Percentiles rank a stretch among this genome's conserved stretches.
Conservation (phyloP, 1,140 invertebrate genomes). For the Ceratoteleas bidentatus region DNA sequence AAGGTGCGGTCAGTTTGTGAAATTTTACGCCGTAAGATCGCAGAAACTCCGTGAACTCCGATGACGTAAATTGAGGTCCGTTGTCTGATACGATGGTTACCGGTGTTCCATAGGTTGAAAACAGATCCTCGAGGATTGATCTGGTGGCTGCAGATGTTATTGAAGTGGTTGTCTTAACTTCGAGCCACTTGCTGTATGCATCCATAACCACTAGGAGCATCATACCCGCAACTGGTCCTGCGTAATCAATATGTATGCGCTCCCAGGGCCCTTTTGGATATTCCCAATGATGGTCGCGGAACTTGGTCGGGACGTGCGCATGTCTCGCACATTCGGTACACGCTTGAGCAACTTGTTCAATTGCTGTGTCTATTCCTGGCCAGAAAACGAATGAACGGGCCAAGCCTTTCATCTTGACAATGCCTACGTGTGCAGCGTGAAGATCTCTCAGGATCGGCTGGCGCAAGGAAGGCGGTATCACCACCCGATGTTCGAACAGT, state of each 20-base stretch:
- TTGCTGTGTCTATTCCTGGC: constrained; percentile 78
- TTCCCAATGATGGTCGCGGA: constrained; percentile 46
- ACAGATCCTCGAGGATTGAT: constrained; percentile 57
- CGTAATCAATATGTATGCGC: constrained; percentile 79
- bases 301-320: constrained; percentile 39
- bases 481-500: constrained; percentile 62
- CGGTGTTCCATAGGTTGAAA: constrained; percentile 60
- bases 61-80: constrained; percentile 63
- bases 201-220: too few relatives aligned
- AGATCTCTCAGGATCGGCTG: constrained; percentile 70
- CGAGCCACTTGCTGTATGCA: constrained; percentile 79
- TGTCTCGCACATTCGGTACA: constrained; percentile 37
- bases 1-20: constrained; percentile 65
- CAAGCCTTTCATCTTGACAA: constrained; percentile 80
- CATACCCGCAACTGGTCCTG: constrained; percentile 73
- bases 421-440: constrained; percentile 78
- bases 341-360: constrained; percentile 63
- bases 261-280: constrained; percentile 73
- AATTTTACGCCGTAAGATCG: constrained; percentile 56
- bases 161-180: constrained; percentile 45
- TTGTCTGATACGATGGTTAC: constrained; percentile 68
- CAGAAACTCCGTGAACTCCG: constrained; percentile 68
- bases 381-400: constrained; percentile 80
- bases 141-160: constrained; percentile 48
- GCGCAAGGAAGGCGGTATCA: constrained; percentile 66